Conservation (phyloP, 2,888 invertebrate species). For the Brenthis daphne region DNA sequence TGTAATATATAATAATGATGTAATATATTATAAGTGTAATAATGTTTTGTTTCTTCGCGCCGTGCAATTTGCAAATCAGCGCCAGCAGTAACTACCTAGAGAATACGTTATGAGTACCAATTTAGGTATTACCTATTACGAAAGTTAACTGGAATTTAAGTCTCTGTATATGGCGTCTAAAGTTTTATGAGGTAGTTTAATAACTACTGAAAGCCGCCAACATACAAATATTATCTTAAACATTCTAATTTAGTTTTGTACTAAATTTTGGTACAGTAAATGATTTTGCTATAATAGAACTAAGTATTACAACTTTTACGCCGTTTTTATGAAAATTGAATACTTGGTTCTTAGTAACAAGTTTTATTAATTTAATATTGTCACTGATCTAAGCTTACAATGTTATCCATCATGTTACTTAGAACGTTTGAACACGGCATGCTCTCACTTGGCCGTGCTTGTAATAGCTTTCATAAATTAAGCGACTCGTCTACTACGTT, state of each 20-base stretch:
- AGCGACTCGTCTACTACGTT: slow-evolving; percentile 46
- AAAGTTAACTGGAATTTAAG: neutral
- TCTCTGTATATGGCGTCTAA: neutral
- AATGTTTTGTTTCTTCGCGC: slow-evolving; percentile 1
- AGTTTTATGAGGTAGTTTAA: neutral
- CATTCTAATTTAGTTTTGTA: no score
- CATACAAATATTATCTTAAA: no score
- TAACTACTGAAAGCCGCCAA: no score
- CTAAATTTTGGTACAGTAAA: no score
- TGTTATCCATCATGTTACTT: slow-evolving; percentile 11
- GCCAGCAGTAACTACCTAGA: slow-evolving; percentile 42
- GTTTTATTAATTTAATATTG: neutral
- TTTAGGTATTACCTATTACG: slow-evolving; percentile 40
- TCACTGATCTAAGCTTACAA: slow-evolving; percentile 10
- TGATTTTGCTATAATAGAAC: neutral
- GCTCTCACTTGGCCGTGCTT: slow-evolving; percentile 20
- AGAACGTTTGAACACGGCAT: slow-evolving; percentile 1
- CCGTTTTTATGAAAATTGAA: neutral
- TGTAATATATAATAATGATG: neutral
- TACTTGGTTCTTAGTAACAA: neutral
- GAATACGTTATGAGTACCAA: slow-evolving; percentile 42
- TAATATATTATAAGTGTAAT: neutral
- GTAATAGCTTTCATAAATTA: slow-evolving; percentile 54
- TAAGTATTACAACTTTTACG: neutral
- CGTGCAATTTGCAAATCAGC: slow-evolving; percentile 34